Percentiles rank a stretch among this genome's conserved stretches.
Evolutionary conservation across 2,113 vertebrate genomes (phyloP).

Genomic region (Triplophysa siluroides): DNA sequence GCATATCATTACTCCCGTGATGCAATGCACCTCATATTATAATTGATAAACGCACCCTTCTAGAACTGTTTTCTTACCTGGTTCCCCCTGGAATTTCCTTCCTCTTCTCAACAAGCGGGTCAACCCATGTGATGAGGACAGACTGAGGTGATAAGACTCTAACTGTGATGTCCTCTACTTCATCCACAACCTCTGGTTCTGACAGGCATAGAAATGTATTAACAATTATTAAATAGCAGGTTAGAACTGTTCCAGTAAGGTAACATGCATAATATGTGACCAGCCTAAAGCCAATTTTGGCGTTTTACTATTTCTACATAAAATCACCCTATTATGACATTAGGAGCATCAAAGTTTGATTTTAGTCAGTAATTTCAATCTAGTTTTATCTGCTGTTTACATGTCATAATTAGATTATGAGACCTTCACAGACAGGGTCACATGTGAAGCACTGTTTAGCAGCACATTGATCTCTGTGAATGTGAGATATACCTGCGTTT

Average conservation of each 20-base stretch:
- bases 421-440: too few relatives aligned
- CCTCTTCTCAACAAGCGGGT: constrained; percentile 84
- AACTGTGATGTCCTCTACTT: constrained; percentile 84
- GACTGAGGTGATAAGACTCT: constrained; percentile 95
- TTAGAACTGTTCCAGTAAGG: background rate
- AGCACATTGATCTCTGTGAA: background rate
- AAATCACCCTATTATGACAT: too few relatives aligned
- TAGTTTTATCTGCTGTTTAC: too few relatives aligned
- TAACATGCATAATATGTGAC: constrained; percentile 5
- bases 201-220: constrained; percentile 47
- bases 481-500: constrained; percentile 77
- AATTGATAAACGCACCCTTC: background rate
- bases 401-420: too few relatives aligned
- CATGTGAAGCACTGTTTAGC: background rate
- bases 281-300: too few relatives aligned
- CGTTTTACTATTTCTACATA: too few relatives aligned
- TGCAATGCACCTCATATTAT: too few relatives aligned
- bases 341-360: too few relatives aligned
- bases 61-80: constrained; percentile 60
- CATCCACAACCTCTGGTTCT: constrained; percentile 84
- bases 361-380: too few relatives aligned
- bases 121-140: constrained; percentile 91
- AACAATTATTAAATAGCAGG: background rate
- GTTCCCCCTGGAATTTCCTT: constrained; percentile 66
- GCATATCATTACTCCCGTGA: too few relatives aligned